phyloP scores from a whole-genome alignment of 1,140 invertebrate genomes.

The Cydia pomonella region DNA sequence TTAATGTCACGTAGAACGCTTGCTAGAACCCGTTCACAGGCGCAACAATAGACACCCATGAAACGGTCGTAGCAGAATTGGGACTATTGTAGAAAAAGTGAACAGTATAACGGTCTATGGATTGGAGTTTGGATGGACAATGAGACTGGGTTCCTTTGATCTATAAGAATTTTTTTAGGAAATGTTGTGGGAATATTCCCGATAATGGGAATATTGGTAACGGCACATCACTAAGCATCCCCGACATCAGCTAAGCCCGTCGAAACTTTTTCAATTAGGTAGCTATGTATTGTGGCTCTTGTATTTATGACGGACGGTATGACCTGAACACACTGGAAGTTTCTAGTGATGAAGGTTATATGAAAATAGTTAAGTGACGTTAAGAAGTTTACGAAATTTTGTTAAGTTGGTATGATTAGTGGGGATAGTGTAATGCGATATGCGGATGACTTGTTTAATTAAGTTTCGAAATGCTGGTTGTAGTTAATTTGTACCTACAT shows the following conservation, averaged over 20 bases:
- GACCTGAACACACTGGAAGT: not conserved
- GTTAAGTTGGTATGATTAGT: not conserved
- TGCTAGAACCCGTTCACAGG: too few species aligned
- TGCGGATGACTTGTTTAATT: not conserved
- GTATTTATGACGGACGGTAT: slow-evolving; percentile 26
- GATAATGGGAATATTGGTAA: not conserved
- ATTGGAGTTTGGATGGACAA: too few species aligned
- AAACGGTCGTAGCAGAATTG: too few species aligned
- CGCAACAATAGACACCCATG: too few species aligned
- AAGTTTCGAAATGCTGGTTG: not conserved
- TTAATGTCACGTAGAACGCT: too few species aligned
- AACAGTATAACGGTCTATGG: too few species aligned
- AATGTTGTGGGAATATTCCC: not conserved
- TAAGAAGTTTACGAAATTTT: not conserved
- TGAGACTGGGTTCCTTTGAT: too few species aligned
- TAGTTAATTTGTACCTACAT: too few species aligned
- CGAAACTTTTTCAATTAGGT: slow-evolving; percentile 72
- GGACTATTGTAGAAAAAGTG: too few species aligned
- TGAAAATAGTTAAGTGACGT: slow-evolving; percentile 18
- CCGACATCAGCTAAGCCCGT: slow-evolving; percentile 51
- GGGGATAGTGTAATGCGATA: not conserved
- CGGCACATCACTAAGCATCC: not conserved
- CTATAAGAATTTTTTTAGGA: not conserved
- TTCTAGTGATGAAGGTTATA: slow-evolving; percentile 22
- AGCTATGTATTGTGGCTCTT: slow-evolving; percentile 22